Evolutionary conservation across 2,113 vertebrate genomes (phyloP).

Genomic region (Lamprologus ornatipinnis): DNA sequence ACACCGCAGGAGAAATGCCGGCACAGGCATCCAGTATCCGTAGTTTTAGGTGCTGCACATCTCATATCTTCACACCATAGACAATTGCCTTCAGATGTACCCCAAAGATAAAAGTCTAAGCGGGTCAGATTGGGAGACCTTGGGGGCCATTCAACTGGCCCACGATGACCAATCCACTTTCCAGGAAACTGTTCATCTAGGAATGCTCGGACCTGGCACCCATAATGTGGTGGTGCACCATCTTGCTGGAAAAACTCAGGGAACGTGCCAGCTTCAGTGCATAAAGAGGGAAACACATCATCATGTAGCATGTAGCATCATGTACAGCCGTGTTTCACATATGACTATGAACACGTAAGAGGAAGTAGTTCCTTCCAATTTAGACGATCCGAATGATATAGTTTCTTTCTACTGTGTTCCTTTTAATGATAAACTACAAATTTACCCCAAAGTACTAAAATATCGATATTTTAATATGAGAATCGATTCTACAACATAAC

Average conservation of each 20-base stretch:
- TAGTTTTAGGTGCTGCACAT: no score
- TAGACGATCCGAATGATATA: neutral
- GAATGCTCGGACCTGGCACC: no score
- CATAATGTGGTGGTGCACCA: neutral
- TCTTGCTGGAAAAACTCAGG: neutral
- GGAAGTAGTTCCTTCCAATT: neutral
- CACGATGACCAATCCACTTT: no score
- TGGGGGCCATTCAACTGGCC: no score
- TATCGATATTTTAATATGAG: neutral
- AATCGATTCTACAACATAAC: neutral
- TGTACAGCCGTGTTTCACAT: neutral
- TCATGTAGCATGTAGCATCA: neutral
- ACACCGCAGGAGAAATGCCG: no score
- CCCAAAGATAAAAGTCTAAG: no score
- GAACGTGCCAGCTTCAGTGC: neutral
- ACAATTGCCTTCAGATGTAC: no score
- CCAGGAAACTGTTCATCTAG: no score
- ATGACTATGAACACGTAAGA: neutral
- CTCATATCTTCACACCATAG: no score
- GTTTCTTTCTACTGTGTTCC: neutral
- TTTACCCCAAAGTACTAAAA: neutral
- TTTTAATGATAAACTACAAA: neutral
- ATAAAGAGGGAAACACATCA: neutral
- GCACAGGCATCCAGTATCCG: no score
- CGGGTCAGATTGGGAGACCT: no score